A percentile compares a stretch with the other conserved stretches of the same genome.
Conservation (phyloP, 1,140 invertebrate genomes). For the Himalopsyche phryganea region DNA sequence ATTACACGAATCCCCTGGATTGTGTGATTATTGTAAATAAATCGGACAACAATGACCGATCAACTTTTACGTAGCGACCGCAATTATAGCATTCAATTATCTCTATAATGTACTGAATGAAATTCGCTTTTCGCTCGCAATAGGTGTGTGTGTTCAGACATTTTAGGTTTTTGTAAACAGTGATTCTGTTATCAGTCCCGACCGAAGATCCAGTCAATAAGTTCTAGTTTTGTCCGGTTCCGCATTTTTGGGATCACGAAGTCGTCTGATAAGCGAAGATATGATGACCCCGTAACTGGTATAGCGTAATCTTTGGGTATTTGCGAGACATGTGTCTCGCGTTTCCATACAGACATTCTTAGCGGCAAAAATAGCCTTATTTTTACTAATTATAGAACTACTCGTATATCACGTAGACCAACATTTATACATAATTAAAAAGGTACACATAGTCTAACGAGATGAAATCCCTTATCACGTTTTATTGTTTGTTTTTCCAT, state of each 20-base stretch:
- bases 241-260: constrained; percentile 32
- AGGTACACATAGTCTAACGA: no score
- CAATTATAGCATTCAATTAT: background rate
- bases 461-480: no score
- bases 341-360: no score
- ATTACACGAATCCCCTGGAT: background rate
- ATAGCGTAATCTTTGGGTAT: constrained; percentile 6
- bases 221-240: constrained; percentile 25
- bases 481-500: no score
- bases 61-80: constrained; percentile 2
- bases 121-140: background rate
- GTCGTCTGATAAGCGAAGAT: constrained; percentile 27
- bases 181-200: constrained; percentile 12
- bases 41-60: constrained; percentile 13
- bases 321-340: no score
- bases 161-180: background rate
- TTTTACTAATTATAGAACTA: no score
- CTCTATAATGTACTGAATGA: background rate
- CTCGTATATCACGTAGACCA: no score
- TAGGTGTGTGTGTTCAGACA: constrained; percentile 5
- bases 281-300: constrained; percentile 32
- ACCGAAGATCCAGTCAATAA: constrained; percentile 26
- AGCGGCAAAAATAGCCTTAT: no score
- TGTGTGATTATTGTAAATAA: background rate
- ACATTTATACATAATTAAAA: no score